These are phyloP conservation scores for Andrena haemorrhoa DNA, from an alignment of 2,888 invertebrate genomes.

Conservation along the genomic window DNA sequence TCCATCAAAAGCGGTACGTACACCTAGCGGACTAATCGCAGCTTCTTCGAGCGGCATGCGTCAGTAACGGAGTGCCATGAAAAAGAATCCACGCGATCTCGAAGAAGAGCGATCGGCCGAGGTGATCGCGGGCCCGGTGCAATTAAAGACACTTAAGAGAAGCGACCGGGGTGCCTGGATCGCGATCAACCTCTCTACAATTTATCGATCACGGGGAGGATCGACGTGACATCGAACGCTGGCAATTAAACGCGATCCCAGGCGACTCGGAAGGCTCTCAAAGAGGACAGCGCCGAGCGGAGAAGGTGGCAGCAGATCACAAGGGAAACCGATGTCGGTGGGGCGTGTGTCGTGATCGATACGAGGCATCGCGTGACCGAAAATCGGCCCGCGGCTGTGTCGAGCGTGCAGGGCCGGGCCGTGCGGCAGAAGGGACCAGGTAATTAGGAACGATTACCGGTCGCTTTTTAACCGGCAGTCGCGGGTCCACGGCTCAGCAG, in stretches of 20 bases:
- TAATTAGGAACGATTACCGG: slow-evolving; percentile 58
- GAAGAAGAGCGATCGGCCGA: neutral
- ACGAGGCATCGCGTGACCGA: slow-evolving; percentile 45
- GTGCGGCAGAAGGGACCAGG: slow-evolving; percentile 9
- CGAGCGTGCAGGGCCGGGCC: slow-evolving; percentile 2
- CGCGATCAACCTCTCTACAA: neutral
- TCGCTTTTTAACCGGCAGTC: slow-evolving; percentile 33
- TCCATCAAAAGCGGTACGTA: neutral
- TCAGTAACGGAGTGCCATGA: neutral
- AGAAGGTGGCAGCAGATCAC: too few relatives aligned
- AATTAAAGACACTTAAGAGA: slow-evolving; percentile 17
- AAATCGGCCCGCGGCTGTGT: slow-evolving; percentile 10
- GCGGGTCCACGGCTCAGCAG: slow-evolving; percentile 5
- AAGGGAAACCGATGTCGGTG: neutral
- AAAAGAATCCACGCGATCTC: neutral
- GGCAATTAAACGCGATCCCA: slow-evolving; percentile 24
- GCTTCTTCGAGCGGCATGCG: neutral
- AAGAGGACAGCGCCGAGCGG: neutral
- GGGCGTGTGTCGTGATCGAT: slow-evolving; percentile 12
- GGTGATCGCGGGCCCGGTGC: neutral
- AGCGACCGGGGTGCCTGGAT: neutral
- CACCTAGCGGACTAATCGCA: neutral
- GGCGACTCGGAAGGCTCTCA: neutral
- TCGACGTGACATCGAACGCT: neutral
- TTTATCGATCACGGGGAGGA: slow-evolving; percentile 28